These are phyloP conservation scores for Gibbula magus DNA, from an alignment of 2,888 invertebrate species.

Conservation along the genomic window DNA sequence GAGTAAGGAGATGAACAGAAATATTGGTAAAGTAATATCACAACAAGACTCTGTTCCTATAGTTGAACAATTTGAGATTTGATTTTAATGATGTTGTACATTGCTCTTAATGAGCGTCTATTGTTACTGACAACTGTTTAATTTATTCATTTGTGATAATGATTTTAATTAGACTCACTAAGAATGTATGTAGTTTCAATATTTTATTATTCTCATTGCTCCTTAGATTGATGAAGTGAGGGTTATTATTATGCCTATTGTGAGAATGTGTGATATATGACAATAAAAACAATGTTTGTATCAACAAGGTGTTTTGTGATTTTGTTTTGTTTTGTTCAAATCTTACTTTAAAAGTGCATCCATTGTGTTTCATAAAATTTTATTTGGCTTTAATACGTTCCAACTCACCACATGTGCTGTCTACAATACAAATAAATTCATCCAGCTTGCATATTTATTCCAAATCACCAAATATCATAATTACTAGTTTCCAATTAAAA, in stretches of 20 bases:
- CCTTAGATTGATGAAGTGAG: constrained; percentile 12
- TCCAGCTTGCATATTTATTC: no score
- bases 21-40: no score
- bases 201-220: constrained; percentile 15
- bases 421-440: no score
- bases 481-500: no score
- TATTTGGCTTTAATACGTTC: no score
- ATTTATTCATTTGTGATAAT: constrained; percentile 20
- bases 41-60: no score
- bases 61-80: no score
- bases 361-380: no score
- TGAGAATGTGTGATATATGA: constrained; percentile 25
- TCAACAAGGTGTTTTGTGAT: neutral
- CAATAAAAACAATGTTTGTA: constrained; percentile 20
- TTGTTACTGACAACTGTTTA: constrained; percentile 8
- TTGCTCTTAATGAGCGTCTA: neutral
- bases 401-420: no score
- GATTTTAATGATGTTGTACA: neutral
- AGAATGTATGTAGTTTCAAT: constrained; percentile 22
- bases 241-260: constrained; percentile 20
- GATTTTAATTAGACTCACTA: constrained; percentile 16
- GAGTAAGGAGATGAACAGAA: no score
- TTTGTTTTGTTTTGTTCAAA: neutral
- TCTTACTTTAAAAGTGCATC: no score
- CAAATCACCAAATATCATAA: no score